A percentile compares a stretch with the other conserved stretches of the same genome.
Evolutionary conservation across 2,797 vertebrate species (phyloP).

Genomic region (Arctocebus calabarensis): DNA sequence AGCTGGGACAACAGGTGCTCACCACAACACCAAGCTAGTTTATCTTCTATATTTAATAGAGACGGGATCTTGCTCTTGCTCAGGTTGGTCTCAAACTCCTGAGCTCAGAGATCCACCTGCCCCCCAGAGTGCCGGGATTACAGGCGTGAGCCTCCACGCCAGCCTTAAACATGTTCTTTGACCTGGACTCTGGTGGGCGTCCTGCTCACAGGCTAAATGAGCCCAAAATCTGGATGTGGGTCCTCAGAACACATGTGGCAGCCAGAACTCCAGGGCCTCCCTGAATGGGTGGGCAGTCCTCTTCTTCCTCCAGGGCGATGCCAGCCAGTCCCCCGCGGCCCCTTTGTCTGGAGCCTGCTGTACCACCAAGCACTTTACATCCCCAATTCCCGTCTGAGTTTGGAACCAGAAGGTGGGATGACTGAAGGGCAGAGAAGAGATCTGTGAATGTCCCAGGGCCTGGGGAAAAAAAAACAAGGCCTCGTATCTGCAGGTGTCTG

Average conservation of each 20-base stretch:
- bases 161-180: background rate
- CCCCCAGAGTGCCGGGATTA: too few species aligned
- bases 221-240: background rate
- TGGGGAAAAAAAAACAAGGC: background rate
- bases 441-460: background rate
- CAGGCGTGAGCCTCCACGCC: too few species aligned
- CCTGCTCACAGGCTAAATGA: background rate
- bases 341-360: background rate
- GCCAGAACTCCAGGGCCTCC: background rate
- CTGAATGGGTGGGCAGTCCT: background rate
- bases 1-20: too few species aligned
- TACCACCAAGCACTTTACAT: background rate
- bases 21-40: too few species aligned
- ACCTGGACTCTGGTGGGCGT: background rate
- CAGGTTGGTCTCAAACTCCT: too few species aligned
- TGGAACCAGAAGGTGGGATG: background rate
- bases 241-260: background rate
- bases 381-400: background rate
- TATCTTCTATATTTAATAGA: too few species aligned
- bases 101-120: too few species aligned
- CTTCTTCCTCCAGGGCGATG: background rate
- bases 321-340: background rate
- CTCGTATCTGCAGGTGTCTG: slow-evolving; percentile 38
- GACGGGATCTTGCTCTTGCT: too few species aligned
- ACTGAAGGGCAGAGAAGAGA: background rate